phyloP scores from a whole-genome alignment of 1,140 invertebrate genomes.

The Pseudomyrmex cubaensis region DNA sequence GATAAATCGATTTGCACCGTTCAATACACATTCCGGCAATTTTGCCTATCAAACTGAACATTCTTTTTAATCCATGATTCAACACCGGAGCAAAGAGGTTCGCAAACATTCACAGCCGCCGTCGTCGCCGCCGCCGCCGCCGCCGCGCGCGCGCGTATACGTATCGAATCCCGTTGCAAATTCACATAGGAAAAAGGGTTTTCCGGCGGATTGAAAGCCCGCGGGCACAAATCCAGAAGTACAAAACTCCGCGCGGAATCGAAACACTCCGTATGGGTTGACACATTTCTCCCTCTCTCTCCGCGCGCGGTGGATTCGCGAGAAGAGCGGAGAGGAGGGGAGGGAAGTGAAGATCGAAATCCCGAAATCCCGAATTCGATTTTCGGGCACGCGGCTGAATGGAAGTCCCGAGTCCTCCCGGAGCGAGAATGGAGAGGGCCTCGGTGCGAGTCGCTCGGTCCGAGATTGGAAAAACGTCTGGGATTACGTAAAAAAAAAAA shows the following conservation, averaged over 20 bases:
- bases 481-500: slow-evolving; percentile 77
- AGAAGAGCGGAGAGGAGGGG: slow-evolving; percentile 5
- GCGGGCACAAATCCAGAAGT: slow-evolving; percentile 35
- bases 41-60: background rate
- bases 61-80: slow-evolving; percentile 5
- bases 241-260: slow-evolving; percentile 28
- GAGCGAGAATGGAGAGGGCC: slow-evolving; percentile 58
- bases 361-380: slow-evolving; percentile 77
- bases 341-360: slow-evolving; percentile 25
- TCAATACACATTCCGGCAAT: slow-evolving; percentile 7
- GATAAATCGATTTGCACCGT: background rate
- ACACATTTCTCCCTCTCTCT: background rate
- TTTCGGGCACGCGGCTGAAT: slow-evolving; percentile 78
- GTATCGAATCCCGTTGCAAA: slow-evolving; percentile 28
- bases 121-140: too few relatives aligned
- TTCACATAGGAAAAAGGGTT: slow-evolving; percentile 37
- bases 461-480: slow-evolving; percentile 81
- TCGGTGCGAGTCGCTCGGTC: slow-evolving; percentile 73
- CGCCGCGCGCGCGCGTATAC: background rate
- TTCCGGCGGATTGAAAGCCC: slow-evolving; percentile 29
- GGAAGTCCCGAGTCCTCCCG: slow-evolving; percentile 51
- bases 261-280: slow-evolving; percentile 30
- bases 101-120: background rate
- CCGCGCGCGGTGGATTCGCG: slow-evolving; percentile 13
- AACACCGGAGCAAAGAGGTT: background rate